Evolutionary conservation across 2,888 invertebrate genomes (phyloP), one percentile per base, ranked within the genome.

Genomic region (Amphipoea lucens): DNA sequence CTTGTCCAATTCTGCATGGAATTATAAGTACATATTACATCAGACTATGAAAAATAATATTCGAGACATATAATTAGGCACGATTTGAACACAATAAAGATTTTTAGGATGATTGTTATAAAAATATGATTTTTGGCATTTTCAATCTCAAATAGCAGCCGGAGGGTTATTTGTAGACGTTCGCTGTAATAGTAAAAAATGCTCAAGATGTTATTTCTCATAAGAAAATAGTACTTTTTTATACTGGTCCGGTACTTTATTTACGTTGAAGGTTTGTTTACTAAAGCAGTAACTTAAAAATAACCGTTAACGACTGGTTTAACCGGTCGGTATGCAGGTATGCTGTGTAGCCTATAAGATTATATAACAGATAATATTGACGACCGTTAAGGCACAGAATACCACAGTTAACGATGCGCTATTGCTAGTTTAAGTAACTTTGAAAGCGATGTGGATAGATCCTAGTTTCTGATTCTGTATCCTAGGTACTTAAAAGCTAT

Each of bases 341-440:
- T 20, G 14, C 42, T 67, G 66, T 14, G 74, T 77, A 79, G 82
- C 74, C 29, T 69, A 76, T 68, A 74, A 75, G 29, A 73, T 85
- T 83, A 85, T 85, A 68, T 85, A 82, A 85, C 76, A 51, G 74
- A 70, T 72, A 79, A 65, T n/a, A 54, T 65, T 68, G 48, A 51
- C 71, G 57, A 23, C 12, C 40, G 17, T 65, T 73, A 60, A 69
- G 74, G 48, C 23, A n/a, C 23, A n/a, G 29, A 29, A 40, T 40
- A 4, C 0, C 51, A 71, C 78, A 81, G 67, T 3, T 12, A 29
- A 23, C 14, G n/a, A n/a, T 45, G 40, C 20, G 67, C 65, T 73
- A 45, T 54, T 51, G 42, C 48, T 70, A 48, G 5, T 45, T 6
- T 42, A 23, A 11, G 17, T 62, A 67, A 23, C 23, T 74, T n/a